Base-by-base conservation (phyloP, 2,888 invertebrate species). In the Tryphoninae sp. region DNA sequence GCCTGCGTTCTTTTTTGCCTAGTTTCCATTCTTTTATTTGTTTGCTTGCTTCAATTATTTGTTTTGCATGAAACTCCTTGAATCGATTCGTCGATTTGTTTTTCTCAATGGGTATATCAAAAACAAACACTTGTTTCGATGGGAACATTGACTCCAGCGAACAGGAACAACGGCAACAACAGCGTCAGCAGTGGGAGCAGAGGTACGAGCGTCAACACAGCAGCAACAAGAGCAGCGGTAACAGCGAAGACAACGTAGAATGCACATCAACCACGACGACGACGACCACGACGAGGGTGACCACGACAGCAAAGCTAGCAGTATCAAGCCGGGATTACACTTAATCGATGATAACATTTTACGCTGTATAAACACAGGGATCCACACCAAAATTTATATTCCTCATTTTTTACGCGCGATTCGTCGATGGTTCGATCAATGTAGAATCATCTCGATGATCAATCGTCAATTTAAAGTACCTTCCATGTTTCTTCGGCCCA, bases 281-380 rank as follows among this genome's bases (percentile, higher is more conserved):
- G 85, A 85, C 53, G 53, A 73, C 81, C 81, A 85, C 84, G 89
- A 84, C 86, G 86, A 86, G 84, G 72, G 71, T 83, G 83, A 86
- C 86, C 87, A 85, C 86, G 86, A 87, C 86, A 87, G 86, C 87
- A 88, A 88, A 85, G 88, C 89, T 68, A 68, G 61, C 76, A 88
- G 88, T 88, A 88, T 88, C 85, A 88, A 89, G 85, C 87, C 87
- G 87, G 85, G 86, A 83, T 82, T 79, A 82, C 84, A 84, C 82
- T 51, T 49, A 83, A 79, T 68, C 49, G 73, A 23, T 51, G 58
- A 62, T 77, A 69, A 72, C 65, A 72, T 76, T 59, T 55, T 67
- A 72, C 73, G 62, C 22, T 58, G 16, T 6, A 51, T 13, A 13
- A 19, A 55, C 7, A 78, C 75, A 71, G 64, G 51, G 68, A 74